phyloP scores from a whole-genome alignment of 1,140 invertebrate species.

The Drosophila takahashii region DNA sequence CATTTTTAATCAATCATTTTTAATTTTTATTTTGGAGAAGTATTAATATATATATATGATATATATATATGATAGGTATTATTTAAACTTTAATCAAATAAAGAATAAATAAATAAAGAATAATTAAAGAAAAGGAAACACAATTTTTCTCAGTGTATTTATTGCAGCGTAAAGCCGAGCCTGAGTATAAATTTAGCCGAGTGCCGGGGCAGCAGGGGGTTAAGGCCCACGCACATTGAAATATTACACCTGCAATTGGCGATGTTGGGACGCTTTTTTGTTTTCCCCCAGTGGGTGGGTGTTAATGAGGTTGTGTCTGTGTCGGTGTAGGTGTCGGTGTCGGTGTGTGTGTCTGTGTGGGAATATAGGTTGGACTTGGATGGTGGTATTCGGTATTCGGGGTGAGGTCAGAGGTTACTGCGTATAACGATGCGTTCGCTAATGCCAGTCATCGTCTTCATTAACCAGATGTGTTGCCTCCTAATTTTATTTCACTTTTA shows the following conservation, averaged over 20 bases:
- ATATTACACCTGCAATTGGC: conserved; percentile 80
- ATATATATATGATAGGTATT: too few species aligned
- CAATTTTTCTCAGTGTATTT: conserved; percentile 33
- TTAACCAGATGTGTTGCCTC: conserved; percentile 50
- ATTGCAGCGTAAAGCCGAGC: conserved; percentile 68
- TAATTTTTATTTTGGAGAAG: too few species aligned
- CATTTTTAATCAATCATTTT: too few species aligned
- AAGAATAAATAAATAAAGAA: not conserved
- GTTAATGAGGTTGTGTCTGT: conserved; percentile 46
- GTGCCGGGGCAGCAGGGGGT: conserved; percentile 7
- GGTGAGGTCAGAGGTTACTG: conserved; percentile 21
- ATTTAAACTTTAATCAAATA: too few species aligned
- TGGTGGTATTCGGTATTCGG: not conserved
- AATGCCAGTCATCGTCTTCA: conserved; percentile 66
- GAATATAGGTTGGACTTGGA: conserved; percentile 5
- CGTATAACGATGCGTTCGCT: conserved; percentile 66
- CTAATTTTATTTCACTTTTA: conserved; percentile 2
- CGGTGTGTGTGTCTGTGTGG: conserved; percentile 1
- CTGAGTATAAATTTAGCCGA: conserved; percentile 67
- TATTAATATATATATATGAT: too few species aligned
- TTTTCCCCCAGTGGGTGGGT: conserved; percentile 22
- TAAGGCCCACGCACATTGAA: conserved; percentile 60
- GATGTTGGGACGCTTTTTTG: conserved; percentile 50
- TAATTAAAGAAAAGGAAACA: too few species aligned
- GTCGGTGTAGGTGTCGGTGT: conserved; percentile 7